Evolutionary conservation across 2,888 invertebrate genomes (phyloP), one percentile per base, ranked within the genome.

Genomic region (Platycheirus albimanus): DNA sequence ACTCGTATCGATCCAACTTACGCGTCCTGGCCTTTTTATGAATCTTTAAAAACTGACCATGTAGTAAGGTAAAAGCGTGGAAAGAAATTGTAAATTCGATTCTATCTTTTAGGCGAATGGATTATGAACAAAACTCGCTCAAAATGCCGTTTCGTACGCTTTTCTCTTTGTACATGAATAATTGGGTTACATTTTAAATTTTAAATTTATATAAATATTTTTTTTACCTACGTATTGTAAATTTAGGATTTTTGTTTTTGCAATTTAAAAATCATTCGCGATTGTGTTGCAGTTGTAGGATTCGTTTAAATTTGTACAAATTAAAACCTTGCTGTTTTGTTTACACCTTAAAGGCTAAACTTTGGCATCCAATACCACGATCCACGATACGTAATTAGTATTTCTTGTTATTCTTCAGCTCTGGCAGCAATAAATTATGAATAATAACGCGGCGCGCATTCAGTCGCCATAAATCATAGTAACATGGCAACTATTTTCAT

Each of bases 401-500:
- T 58, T 75, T 79, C 11, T 24, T 54, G 49, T 63, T 67, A 41
- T 61, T 54, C 19, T 30, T 54, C 49, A 45, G 49, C 33, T 52
- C 74, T 36, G 36, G 43, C 64, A 43, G 75, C 75, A 64, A 80
- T 80, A 80, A 80, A 75, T 70, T 80, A 75, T 38, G 47, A 75
- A 58, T 70, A 70, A 74, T 70, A 74, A 58, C 45, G 80, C 75
- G 51, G 43, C 56, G 52, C 45, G 70, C 45, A 80, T 64, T 80
- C 79, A 70, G 56, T 45, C 33, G 64, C 64, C 45, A 75, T 80
- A 75, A 75, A 80, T 75, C 80, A 75, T 75, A 80, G 69, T 75
- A 80, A 80, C 70, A 75, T 80, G 64, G 64, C 80, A 75, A 41
- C 13, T 64, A 24, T 51, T 74, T 75, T 69, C 69, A 70, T 74